phyloP scores from a whole-genome alignment of 2,888 invertebrate genomes.

The Ametastegia equiseti region DNA sequence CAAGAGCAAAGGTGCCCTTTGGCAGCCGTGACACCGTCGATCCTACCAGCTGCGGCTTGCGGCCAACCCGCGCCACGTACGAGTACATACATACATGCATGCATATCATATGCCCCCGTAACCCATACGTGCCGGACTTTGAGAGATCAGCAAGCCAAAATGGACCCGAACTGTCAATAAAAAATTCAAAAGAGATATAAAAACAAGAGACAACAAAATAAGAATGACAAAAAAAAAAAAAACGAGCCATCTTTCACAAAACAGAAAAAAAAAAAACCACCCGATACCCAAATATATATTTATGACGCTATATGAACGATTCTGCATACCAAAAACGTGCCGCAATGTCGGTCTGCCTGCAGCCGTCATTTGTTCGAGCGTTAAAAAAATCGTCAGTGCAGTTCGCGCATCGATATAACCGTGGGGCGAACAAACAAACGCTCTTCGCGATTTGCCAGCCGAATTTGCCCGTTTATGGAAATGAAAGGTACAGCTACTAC shows the following conservation, averaged over 20 bases:
- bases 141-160: neutral
- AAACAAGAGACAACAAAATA: no score
- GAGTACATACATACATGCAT: neutral
- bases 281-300: neutral
- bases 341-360: neutral
- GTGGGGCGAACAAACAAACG: slow-evolving; percentile 35
- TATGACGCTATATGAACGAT: slow-evolving; percentile 6
- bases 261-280: neutral
- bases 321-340: slow-evolving; percentile 6
- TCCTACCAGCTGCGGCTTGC: slow-evolving; percentile 26
- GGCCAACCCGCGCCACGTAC: neutral
- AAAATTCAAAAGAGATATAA: neutral
- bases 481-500: slow-evolving; percentile 15
- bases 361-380: slow-evolving; percentile 29
- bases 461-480: slow-evolving; percentile 44
- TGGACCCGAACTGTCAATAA: neutral
- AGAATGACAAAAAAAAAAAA: neutral
- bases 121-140: neutral
- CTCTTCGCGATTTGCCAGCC: slow-evolving; percentile 25
- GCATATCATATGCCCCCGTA: neutral
- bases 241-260: neutral
- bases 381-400: neutral
- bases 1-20: slow-evolving; percentile 25
- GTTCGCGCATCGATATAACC: slow-evolving; percentile 20
- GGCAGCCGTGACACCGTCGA: slow-evolving; percentile 11